Percentiles rank a stretch among this genome's conserved stretches.
phyloP scores from a whole-genome alignment of 2,888 invertebrate genomes.

The Gymnocheta viridis region DNA sequence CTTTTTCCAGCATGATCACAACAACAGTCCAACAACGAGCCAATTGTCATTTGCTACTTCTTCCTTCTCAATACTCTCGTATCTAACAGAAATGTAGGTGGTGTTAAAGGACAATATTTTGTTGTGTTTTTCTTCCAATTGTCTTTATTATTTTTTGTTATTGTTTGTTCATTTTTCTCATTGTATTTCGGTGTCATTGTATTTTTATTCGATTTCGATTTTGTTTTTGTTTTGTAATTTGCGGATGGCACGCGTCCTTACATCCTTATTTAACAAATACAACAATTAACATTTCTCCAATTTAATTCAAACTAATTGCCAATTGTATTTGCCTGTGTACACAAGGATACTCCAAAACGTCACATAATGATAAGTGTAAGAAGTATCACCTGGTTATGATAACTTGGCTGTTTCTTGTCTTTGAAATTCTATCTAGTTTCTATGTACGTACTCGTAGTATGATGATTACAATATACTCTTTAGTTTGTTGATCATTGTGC shows the following conservation, averaged over 20 bases:
- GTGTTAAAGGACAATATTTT: conserved; percentile 65
- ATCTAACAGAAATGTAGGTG: conserved; percentile 49
- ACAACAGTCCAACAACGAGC: background rate
- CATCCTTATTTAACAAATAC: conserved; percentile 56
- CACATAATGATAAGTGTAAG: background rate
- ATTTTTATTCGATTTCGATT: conserved; percentile 22
- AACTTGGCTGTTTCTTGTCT: conserved; percentile 19
- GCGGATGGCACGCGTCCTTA: conserved; percentile 71
- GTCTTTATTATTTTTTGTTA: background rate
- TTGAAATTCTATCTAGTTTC: conserved; percentile 10
- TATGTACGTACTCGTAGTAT: too few relatives aligned
- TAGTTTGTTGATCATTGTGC: conserved; percentile 37
- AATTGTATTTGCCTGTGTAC: conserved; percentile 31
- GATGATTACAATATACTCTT: conserved; percentile 51
- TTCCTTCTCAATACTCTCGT: background rate
- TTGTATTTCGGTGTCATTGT: conserved; percentile 10
- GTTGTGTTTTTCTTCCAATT: conserved; percentile 30
- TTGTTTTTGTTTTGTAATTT: conserved; percentile 66
- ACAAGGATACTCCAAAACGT: conserved; percentile 32
- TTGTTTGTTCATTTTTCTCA: conserved; percentile 39
- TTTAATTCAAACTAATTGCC: conserved; percentile 58
- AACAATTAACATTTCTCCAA: conserved; percentile 11
- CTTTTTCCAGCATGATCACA: conserved; percentile 40
- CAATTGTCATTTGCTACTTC: conserved; percentile 23
- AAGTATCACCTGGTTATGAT: conserved; percentile 65